Evolutionary conservation across 1,140 invertebrate genomes (phyloP).

Genomic region (Drosophila kepulauana): DNA sequence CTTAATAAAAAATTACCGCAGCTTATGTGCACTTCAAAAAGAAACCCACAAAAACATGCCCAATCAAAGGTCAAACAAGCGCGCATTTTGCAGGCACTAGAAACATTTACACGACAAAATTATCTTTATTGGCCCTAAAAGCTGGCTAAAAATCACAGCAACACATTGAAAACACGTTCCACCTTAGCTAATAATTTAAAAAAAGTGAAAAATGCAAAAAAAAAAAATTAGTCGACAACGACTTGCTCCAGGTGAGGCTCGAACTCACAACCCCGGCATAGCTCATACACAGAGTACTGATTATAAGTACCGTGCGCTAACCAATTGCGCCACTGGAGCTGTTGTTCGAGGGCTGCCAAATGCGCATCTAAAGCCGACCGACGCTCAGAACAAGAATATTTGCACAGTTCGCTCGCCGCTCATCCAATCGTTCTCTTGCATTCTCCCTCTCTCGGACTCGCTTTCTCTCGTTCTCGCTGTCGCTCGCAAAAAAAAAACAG

Average conservation of each 20-base stretch:
- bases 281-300: slow-evolving; percentile 94
- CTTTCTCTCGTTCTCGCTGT: slow-evolving; percentile 5
- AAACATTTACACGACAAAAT: neutral
- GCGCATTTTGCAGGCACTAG: neutral
- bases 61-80: neutral
- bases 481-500: slow-evolving; percentile 11
- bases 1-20: no score
- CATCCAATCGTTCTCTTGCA: slow-evolving; percentile 3
- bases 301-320: slow-evolving; percentile 99
- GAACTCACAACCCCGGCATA: slow-evolving; percentile 98
- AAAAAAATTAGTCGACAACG: slow-evolving; percentile 84
- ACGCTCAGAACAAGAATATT: slow-evolving; percentile 66
- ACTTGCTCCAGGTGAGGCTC: slow-evolving; percentile 96
- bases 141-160: neutral
- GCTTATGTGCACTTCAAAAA: neutral
- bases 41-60: neutral
- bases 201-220: slow-evolving; percentile 84
- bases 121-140: neutral
- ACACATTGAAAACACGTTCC: neutral
- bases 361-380: slow-evolving; percentile 93
- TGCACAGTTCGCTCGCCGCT: slow-evolving; percentile 13
- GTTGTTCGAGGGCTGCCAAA: slow-evolving; percentile 99
- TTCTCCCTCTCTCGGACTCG: slow-evolving; percentile 20
- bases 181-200: neutral
- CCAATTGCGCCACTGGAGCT: slow-evolving; percentile 99